These are phyloP conservation scores for Dendrolimus houi DNA, from an alignment of 2,888 invertebrate genomes.

Conservation along the genomic window DNA sequence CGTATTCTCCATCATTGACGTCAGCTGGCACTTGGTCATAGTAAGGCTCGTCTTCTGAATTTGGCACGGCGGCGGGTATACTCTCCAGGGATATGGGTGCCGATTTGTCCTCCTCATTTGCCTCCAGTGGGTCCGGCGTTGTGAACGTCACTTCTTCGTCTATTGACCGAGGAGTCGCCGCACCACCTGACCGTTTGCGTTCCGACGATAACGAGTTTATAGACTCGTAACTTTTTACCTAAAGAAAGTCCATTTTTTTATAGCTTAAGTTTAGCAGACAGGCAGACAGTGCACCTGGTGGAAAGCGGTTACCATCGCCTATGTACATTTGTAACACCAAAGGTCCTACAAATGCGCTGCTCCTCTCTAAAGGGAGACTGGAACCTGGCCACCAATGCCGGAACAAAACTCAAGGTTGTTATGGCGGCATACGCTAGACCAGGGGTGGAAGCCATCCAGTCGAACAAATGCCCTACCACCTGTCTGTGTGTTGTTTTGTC, in stretches of 20 bases:
- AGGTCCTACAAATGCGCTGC: background rate
- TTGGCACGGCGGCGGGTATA: constrained; percentile 44
- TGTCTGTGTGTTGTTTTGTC: too few relatives aligned
- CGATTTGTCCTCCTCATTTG: constrained; percentile 52
- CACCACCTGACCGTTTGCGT: constrained; percentile 68
- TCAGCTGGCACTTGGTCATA: constrained; percentile 84
- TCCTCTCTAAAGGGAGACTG: background rate
- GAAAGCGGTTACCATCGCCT: background rate
- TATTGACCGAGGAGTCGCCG: constrained; percentile 68
- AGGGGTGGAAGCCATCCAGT: too few relatives aligned
- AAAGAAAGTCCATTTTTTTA: background rate
- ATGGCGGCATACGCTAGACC: too few relatives aligned
- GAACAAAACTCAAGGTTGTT: too few relatives aligned
- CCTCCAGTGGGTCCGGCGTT: constrained; percentile 51
- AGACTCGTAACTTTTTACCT: constrained; percentile 81
- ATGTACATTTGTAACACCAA: background rate
- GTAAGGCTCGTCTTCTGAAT: constrained; percentile 78
- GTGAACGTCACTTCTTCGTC: constrained; percentile 61
- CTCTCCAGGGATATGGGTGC: constrained; percentile 61
- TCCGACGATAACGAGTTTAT: constrained; percentile 80
- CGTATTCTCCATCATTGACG: constrained; percentile 82
- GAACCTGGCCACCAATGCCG: too few relatives aligned
- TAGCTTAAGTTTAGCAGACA: background rate
- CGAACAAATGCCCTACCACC: too few relatives aligned
- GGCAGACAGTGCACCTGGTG: background rate